Base-by-base conservation (phyloP, 2,797 vertebrate genomes). In the Eleutherodactylus coqui region DNA sequence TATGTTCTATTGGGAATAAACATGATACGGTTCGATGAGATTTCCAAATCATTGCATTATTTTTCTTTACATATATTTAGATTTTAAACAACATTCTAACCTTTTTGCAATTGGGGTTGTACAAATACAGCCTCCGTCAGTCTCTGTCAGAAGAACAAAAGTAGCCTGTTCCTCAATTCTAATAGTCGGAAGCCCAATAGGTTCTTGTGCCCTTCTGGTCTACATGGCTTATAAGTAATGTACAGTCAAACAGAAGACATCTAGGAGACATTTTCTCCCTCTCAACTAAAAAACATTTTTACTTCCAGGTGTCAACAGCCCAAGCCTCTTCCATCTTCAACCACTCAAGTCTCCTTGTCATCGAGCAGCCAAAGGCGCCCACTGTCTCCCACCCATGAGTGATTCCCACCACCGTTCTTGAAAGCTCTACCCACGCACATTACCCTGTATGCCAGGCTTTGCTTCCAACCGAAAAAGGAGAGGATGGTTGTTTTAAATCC, bases 221-320 rank as follows among this genome's bases (percentile, higher is more conserved):
- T 36, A 38, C 29, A 32, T 67, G 32, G 29, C 16, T 67, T 36
- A 17, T 38, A 45, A 13, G 43, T 45, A 8, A 45, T 45, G 43
- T 45, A 45, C 5, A 36, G 64, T 38, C 16, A 17, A n/a, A 45
- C 10, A n/a, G 21, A n/a, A 21, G 36, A 51, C 10, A 14, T 29
- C 27, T 3, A 27, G 1, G 8, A 60, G 29, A 32, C 32, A 0
- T 16, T 0, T 32, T 64, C 34, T 64, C 3, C 29, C 27, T 14
- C 10, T 41, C 17, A 70, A 41, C 36, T 70, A 41, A 70, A 70
- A 41, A 70, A 2, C 36, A 7, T 70, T 17, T 80, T 14, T 67
- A 58, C 27, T 51, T 34, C 27, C 94, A 98, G 97, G 97, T 97
- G 94, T 91, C 96, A 94, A 93, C 92, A 93, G 49, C 93, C 96